Evolutionary conservation across 2,113 vertebrate genomes (phyloP), one percentile per base, ranked within the genome.

Genomic region (Paramisgurnus dabryanus): DNA sequence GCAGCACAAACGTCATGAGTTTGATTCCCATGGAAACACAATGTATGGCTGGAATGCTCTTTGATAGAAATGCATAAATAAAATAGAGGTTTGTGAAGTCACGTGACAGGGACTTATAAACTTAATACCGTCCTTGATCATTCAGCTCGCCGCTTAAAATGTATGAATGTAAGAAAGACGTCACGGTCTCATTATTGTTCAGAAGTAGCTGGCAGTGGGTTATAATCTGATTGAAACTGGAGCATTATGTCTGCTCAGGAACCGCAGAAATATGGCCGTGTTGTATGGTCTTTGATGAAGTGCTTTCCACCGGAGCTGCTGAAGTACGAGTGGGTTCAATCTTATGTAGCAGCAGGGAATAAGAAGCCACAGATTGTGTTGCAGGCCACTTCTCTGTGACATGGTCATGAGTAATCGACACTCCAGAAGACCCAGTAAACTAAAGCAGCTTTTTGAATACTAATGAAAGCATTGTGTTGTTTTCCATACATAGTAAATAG

Each of bases 341-440:
- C 74, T 76, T 45, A 76, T n/a, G 71, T 34, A 66, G 18, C 67
- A 50, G 55, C 79, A 64, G 61, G 60, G 72, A 66, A 49, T 53
- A 61, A 58, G 61, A 49, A 84, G 34, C 50, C 61, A 69, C 65
- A 49, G 80, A 34, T 61, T 60, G 60, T 68, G 45, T 34, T 47
- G n/a, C 47, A 76, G 55, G 45, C 45, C 73, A 64, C 50, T 78
- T n/a, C 27, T 53, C 8, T 39, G 47, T 58, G 68, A 57, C 41
- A 57, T 40, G 40, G 22, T 27, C 47, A 41, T 40, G 47, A 78
- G 13, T 49, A 57, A 60, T 39, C 55, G 17, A 73, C 67, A 50
- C 11, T 73, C 17, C 55, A 60, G 39, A 18, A 73, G 50, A 43
- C 53, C 70, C 53, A 43, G 34, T 18, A 12, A 53, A 72, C 53